phyloP scores from a whole-genome alignment of 2,113 vertebrate species.

The Lichenostomus cassidix region DNA sequence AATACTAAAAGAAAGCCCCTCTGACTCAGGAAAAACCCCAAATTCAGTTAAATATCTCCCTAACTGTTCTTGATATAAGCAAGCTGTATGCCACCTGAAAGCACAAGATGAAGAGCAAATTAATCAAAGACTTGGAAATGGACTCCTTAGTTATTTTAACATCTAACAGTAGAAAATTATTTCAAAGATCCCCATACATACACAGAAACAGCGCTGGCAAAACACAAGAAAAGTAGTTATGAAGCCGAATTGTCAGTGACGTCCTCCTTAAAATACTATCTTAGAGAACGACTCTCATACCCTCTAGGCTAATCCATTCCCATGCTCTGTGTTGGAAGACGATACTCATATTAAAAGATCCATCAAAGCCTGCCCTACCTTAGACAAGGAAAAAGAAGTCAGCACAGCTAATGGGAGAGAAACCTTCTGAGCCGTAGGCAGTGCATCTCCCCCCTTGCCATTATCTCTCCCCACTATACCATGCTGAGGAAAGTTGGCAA shows the following conservation, averaged over 20 bases:
- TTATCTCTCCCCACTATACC: not conserved
- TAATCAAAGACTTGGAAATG: not conserved
- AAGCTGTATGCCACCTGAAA: not conserved
- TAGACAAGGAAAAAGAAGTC: not conserved
- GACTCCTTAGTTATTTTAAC: not conserved
- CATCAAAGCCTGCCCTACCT: not conserved
- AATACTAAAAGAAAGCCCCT: not conserved
- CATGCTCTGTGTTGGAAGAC: constrained; percentile 14
- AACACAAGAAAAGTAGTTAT: not conserved
- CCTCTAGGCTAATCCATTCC: constrained; percentile 51
- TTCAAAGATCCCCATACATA: not conserved
- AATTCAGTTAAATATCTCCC: not conserved
- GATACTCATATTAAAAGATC: constrained; percentile 56
- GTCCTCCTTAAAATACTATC: constrained; percentile 16
- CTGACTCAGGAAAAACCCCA: not conserved
- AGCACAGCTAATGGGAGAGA: constrained; percentile 26
- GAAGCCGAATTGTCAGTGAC: not conserved
- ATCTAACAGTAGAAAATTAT: not conserved
- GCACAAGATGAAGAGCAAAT: not conserved
- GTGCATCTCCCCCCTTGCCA: not conserved
- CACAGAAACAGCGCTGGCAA: not conserved
- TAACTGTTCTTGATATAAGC: not conserved
- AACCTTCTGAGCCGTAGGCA: not conserved
- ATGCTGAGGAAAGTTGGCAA: not conserved
- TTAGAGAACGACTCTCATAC: not conserved